These are phyloP conservation scores for Petroica traversi DNA, from an alignment of 2,113 vertebrate genomes.

Conservation along the genomic window DNA sequence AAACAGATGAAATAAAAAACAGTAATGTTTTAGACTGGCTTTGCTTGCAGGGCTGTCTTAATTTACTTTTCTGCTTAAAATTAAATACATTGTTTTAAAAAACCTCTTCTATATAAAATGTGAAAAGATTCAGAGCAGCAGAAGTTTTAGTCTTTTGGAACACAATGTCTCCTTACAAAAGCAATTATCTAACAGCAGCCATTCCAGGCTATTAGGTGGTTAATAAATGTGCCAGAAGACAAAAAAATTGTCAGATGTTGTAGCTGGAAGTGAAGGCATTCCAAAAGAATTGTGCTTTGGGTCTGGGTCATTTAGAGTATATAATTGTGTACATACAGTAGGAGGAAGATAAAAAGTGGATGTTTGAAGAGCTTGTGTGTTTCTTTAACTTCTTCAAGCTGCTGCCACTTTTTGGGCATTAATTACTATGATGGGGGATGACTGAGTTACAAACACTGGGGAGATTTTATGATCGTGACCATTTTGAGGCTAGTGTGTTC, in stretches of 20 bases:
- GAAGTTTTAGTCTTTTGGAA: neutral
- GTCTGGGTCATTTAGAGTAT: neutral
- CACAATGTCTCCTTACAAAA: neutral
- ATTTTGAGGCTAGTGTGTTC: neutral
- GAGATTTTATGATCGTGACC: neutral
- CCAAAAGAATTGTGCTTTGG: neutral
- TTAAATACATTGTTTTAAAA: neutral
- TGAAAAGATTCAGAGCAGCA: neutral
- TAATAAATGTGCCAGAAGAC: neutral
- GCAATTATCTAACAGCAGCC: neutral
- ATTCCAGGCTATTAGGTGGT: neutral
- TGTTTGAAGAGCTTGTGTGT: neutral
- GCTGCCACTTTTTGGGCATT: neutral
- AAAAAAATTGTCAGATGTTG: neutral
- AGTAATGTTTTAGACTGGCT: neutral
- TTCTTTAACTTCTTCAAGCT: neutral
- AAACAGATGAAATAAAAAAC: neutral
- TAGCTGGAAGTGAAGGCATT: neutral
- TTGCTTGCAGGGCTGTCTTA: neutral
- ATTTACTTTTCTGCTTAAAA: neutral
- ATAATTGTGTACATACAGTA: accelerated
- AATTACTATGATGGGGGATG: neutral
- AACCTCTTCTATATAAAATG: neutral
- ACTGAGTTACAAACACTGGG: neutral
- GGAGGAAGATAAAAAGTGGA: neutral